phyloP scores from a whole-genome alignment of 1,140 invertebrate genomes.

The Bombus consobrinus region DNA sequence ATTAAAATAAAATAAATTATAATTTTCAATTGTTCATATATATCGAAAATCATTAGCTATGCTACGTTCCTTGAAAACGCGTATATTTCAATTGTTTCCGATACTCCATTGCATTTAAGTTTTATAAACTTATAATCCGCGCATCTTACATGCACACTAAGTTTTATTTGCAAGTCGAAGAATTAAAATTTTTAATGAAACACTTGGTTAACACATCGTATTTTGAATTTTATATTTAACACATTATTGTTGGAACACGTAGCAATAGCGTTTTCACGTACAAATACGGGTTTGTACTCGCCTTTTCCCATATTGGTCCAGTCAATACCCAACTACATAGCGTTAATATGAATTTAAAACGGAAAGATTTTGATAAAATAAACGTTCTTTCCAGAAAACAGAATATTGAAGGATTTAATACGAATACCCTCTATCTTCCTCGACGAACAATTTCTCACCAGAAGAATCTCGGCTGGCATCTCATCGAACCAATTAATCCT shows the following conservation, averaged over 20 bases:
- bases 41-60: not conserved
- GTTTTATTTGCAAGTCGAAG: not conserved
- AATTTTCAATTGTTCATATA: not conserved
- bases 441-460: not conserved
- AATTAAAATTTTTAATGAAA: not conserved
- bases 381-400: not conserved
- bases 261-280: too few relatives aligned
- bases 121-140: not conserved
- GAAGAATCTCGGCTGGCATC: not conserved
- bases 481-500: slow-evolving; percentile 12
- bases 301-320: too few relatives aligned
- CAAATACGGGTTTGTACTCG: too few relatives aligned
- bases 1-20: not conserved
- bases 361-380: not conserved
- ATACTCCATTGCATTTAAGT: not conserved
- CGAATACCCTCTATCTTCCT: not conserved
- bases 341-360: too few relatives aligned
- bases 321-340: too few relatives aligned
- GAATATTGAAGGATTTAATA: not conserved
- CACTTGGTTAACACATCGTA: too few relatives aligned
- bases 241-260: too few relatives aligned
- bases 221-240: too few relatives aligned
- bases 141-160: not conserved
- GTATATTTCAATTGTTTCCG: not conserved
- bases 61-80: not conserved